Evolutionary conservation across 2,113 vertebrate genomes (phyloP), one percentile per base, ranked within the genome.

Genomic region (Sinocyclocheilus maitianheensis): DNA sequence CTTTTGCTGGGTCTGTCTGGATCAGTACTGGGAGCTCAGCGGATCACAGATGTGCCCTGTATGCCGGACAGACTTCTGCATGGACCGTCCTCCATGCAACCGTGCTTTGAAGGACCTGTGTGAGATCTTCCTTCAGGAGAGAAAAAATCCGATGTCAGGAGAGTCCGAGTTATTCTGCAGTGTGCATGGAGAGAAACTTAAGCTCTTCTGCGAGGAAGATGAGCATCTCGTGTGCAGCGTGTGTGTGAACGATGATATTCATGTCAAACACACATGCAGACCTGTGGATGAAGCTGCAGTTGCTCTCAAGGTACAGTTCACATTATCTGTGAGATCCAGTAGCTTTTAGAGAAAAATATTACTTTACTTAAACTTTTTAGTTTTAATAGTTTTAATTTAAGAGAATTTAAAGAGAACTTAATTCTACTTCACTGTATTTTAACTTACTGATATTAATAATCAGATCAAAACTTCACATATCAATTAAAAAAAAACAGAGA

Each of bases 141-240:
- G 37, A 9, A 20, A 2, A n/a, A 30, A 13, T 26, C 4, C 24
- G 7, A 6, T 30, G 4, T 71, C 34, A 10, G 24, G 2, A 2
- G 34, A 40, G 5, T 16, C 60, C 2, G 71, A 77, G 11, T 0
- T 40, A 0, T 0, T 71, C 8, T 89, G 88, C 62, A 34, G 30
- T 18, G 51, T 18, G 3, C 88, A 89, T 30, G 65, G 74, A 0
- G 85, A 81, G 85, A 76, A 74, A 30, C 88, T 89, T 37, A 60
- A 82, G 26, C 75, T 83, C 75, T 84, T 86, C 30, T 88, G 81
- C 63, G 11, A 75, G 55, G 76, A 87, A 6, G 87, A 90, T n/a
- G 14, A 58, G 51, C 63, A 72, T 55, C 85, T 83, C 0, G 63
- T 75, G 63, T 90, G 89, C 51, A 22, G 2, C 3, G 60, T 78